Evolutionary conservation across 2,113 vertebrate genomes (phyloP).

Genomic region (Poeciliopsis occidentalis): DNA sequence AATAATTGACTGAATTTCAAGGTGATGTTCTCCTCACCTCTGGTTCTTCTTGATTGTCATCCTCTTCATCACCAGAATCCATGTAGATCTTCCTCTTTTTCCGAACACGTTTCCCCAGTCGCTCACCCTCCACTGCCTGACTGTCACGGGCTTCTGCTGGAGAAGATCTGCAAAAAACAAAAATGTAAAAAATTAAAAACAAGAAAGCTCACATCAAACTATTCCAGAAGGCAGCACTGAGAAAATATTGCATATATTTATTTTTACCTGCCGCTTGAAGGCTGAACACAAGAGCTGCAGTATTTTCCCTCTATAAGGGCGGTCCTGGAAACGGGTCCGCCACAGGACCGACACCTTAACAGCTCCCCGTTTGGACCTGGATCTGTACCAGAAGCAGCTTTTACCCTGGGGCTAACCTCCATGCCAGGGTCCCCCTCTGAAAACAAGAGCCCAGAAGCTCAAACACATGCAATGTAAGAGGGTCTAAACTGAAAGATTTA

Average conservation of each 20-base stretch:
- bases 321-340: conserved; percentile 71
- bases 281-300: conserved; percentile 80
- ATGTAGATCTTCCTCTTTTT: conserved; percentile 90
- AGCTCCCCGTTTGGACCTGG: conserved; percentile 60
- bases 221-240: too few relatives aligned
- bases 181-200: background rate
- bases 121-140: conserved; percentile 78
- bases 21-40: conserved; percentile 66
- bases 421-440: conserved; percentile 62
- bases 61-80: conserved; percentile 91
- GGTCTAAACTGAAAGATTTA: background rate
- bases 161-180: conserved; percentile 65
- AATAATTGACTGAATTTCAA: background rate
- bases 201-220: background rate
- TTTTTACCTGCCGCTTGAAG: conserved; percentile 80
- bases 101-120: conserved; percentile 85
- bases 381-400: conserved; percentile 49
- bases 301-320: conserved; percentile 83
- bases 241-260: background rate
- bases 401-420: conserved; percentile 65
- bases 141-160: conserved; percentile 73
- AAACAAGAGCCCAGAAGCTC: conserved; percentile 54
- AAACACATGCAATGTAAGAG: background rate
- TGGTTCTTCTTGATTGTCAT: conserved; percentile 86
- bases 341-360: conserved; percentile 74